These are phyloP conservation scores for Cantharis flavilabris DNA, from an alignment of 2,888 invertebrate genomes.

Conservation along the genomic window DNA sequence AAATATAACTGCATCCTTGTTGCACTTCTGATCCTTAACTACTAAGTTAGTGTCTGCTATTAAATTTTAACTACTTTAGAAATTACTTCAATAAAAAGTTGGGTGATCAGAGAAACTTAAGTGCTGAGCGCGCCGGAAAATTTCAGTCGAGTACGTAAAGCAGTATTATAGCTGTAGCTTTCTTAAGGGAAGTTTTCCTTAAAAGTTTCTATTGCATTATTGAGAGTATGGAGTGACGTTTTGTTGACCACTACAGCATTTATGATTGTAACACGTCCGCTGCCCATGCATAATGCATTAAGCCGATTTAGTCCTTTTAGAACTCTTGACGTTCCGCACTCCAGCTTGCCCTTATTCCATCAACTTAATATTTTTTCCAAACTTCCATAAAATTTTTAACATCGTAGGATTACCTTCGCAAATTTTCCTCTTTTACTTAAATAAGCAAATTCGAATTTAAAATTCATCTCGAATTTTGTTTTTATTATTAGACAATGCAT, in stretches of 20 bases:
- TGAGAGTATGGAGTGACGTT: slow-evolving; percentile 13
- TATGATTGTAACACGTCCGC: slow-evolving; percentile 23
- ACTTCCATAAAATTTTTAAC: background rate
- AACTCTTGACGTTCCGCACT: slow-evolving; percentile 14
- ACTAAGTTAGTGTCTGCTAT: background rate
- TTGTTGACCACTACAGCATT: slow-evolving; percentile 24
- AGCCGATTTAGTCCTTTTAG: slow-evolving; percentile 16
- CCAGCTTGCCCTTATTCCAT: slow-evolving; percentile 16
- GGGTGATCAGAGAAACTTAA: background rate
- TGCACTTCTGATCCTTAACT: background rate
- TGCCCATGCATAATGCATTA: slow-evolving; percentile 25
- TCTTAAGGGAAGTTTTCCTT: background rate
- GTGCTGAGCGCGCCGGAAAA: background rate
- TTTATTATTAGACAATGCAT: background rate
- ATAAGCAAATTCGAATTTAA: background rate
- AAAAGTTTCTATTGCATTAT: slow-evolving; percentile 9
- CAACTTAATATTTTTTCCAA: background rate
- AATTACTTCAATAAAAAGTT: background rate
- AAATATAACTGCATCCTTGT: background rate
- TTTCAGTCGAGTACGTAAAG: background rate
- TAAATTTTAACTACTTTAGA: background rate
- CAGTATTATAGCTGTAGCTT: background rate
- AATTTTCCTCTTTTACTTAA: background rate
- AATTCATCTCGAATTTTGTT: background rate
- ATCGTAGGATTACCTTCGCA: background rate